These are phyloP conservation scores for Pipistrellus kuhlii DNA, from an alignment of 2,797 vertebrate species.

Conservation along the genomic window DNA sequence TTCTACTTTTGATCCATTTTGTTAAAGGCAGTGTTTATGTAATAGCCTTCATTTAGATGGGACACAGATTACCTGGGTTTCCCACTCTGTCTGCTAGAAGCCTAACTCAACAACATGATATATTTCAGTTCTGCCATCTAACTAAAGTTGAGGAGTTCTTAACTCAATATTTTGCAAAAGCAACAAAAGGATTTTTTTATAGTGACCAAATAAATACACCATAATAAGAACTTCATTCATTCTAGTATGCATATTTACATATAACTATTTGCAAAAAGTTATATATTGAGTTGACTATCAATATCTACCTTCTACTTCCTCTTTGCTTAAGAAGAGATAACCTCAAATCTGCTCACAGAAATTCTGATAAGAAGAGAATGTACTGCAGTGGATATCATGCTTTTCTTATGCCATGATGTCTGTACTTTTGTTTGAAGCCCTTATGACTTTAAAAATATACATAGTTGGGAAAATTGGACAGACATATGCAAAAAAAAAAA, in stretches of 20 bases:
- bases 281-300: not conserved
- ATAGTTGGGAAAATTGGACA: too few species aligned
- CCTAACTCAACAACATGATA: not conserved
- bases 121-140: not conserved
- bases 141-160: not conserved
- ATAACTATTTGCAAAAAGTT: not conserved
- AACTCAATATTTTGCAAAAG: conserved; percentile 16
- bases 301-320: not conserved
- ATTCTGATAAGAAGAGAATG: not conserved
- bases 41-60: not conserved
- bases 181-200: not conserved
- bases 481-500: too few species aligned
- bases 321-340: not conserved
- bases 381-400: not conserved
- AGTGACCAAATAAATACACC: not conserved
- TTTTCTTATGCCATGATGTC: not conserved
- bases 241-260: not conserved
- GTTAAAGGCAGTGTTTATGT: not conserved
- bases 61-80: not conserved
- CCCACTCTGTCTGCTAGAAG: not conserved
- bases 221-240: not conserved
- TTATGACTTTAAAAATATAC: not conserved
- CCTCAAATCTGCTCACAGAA: not conserved
- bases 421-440: not conserved
- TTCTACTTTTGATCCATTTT: not conserved